phyloP scores from a whole-genome alignment of 2,888 invertebrate species.

The Meganola albula region DNA sequence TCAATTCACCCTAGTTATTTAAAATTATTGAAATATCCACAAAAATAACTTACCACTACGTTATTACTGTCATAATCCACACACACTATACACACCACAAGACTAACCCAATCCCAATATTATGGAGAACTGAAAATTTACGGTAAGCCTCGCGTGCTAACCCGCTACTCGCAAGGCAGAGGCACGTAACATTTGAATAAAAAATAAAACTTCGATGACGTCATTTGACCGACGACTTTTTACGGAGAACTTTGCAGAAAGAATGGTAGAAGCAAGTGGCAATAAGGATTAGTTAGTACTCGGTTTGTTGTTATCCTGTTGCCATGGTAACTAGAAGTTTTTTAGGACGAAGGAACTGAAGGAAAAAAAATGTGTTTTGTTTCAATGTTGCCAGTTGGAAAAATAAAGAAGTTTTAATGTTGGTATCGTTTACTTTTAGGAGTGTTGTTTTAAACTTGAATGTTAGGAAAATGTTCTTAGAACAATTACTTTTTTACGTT shows the following conservation, averaged over 20 bases:
- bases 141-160: constrained; percentile 65
- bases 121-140: constrained; percentile 66
- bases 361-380: constrained; percentile 2
- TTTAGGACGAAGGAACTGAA: no score
- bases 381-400: no score
- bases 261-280: no score
- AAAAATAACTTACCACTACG: constrained; percentile 32
- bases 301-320: constrained; percentile 21
- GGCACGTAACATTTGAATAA: constrained; percentile 47
- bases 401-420: no score
- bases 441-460: no score
- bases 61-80: constrained; percentile 26
- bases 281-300: background rate
- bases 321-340: constrained; percentile 22
- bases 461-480: no score
- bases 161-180: constrained; percentile 49
- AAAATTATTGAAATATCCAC: no score
- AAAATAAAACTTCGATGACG: constrained; percentile 10
- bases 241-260: background rate
- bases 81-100: constrained; percentile 30
- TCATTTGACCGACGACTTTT: background rate
- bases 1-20: no score
- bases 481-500: no score
- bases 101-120: constrained; percentile 48
- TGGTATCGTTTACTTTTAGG: background rate